A percentile compares a stretch with the other conserved stretches of the same genome.
phyloP scores from a whole-genome alignment of 2,113 vertebrate species.

The Excalfactoria chinensis region DNA sequence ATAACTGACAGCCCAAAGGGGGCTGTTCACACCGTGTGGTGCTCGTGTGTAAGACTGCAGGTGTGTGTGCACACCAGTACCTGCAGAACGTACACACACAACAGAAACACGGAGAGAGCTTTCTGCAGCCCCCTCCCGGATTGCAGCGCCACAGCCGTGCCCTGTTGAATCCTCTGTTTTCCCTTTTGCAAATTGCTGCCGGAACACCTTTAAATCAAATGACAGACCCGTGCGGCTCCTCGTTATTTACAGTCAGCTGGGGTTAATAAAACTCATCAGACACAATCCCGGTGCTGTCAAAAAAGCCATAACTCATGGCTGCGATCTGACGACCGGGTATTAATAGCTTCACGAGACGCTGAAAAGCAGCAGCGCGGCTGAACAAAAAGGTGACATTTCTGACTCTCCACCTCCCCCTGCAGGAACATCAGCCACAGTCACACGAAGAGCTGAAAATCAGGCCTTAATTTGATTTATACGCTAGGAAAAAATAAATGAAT shows the following conservation, averaged over 20 bases:
- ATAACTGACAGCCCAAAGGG: background rate
- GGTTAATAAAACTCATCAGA: slow-evolving; percentile 63
- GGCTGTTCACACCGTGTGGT: background rate
- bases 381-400: slow-evolving; percentile 33
- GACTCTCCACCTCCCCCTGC: slow-evolving; percentile 69
- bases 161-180: background rate
- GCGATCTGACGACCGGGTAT: background rate
- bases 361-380: background rate
- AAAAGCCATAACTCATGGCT: slow-evolving; percentile 38
- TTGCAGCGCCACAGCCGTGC: background rate
- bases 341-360: background rate
- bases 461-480: background rate
- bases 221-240: slow-evolving; percentile 20
- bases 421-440: slow-evolving; percentile 42
- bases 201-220: slow-evolving; percentile 55
- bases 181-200: slow-evolving; percentile 31
- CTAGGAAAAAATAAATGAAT: background rate
- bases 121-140: background rate
- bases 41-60: background rate
- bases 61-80: background rate
- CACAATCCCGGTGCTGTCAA: background rate
- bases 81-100: background rate
- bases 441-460: background rate
- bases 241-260: slow-evolving; percentile 52
- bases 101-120: background rate